A percentile compares a stretch with the other conserved stretches of the same genome.
Evolutionary conservation across 1,140 invertebrate species (phyloP).

Genomic region (Aphidius ervi): DNA sequence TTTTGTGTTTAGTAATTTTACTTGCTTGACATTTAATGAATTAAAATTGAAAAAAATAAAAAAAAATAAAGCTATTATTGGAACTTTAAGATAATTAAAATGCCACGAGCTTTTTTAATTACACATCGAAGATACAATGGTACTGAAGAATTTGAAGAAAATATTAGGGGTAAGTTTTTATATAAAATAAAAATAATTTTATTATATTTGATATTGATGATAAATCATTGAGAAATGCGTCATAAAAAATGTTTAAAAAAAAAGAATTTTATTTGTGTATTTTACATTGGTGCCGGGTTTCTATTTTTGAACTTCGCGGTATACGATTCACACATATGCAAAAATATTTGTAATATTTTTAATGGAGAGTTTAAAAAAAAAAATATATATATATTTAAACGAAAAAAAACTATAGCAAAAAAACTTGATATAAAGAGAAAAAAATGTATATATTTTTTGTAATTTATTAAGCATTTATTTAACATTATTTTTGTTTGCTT

Average conservation of each 20-base stretch:
- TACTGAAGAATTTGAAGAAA: slow-evolving; percentile 42
- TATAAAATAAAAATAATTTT: too few relatives aligned
- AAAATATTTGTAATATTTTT: neutral
- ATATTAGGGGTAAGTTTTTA: slow-evolving; percentile 41
- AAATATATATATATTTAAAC: too few relatives aligned
- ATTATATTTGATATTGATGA: neutral
- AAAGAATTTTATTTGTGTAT: neutral
- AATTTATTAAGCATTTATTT: neutral
- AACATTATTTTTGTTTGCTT: slow-evolving; percentile 18
- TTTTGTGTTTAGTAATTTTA: slow-evolving; percentile 6
- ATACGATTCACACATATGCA: neutral
- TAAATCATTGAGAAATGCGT: slow-evolving; percentile 29
- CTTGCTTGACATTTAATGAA: neutral
- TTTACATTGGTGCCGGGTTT: too few relatives aligned
- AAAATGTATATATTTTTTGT: neutral
- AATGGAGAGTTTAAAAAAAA: too few relatives aligned
- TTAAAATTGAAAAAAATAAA: slow-evolving; percentile 1
- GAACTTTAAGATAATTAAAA: slow-evolving; percentile 28
- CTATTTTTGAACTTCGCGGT: slow-evolving; percentile 12
- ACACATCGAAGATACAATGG: slow-evolving; percentile 56
- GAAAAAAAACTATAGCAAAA: neutral
- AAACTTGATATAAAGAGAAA: neutral
- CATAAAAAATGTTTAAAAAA: slow-evolving; percentile 21
- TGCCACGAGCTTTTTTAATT: slow-evolving; percentile 59
- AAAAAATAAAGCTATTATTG: neutral